phyloP scores from a whole-genome alignment of 1,140 invertebrate genomes.

The Drosophila paulistorum region DNA sequence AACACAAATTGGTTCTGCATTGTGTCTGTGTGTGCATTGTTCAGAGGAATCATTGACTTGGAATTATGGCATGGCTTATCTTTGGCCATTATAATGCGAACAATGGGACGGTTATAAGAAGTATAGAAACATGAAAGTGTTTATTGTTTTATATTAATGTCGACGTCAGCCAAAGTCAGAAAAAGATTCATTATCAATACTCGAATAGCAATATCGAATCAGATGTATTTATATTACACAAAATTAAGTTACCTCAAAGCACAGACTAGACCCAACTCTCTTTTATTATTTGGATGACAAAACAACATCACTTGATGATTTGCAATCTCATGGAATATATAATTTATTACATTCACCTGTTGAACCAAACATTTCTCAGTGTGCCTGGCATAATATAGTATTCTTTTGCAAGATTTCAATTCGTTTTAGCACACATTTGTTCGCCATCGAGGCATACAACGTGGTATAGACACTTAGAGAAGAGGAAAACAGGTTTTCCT shows the following conservation, averaged over 20 bases:
- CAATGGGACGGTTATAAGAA: constrained; percentile 8
- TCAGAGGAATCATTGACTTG: constrained; percentile 23
- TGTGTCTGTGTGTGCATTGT: constrained; percentile 36
- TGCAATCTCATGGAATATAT: constrained; percentile 22
- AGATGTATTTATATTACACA: constrained; percentile 27
- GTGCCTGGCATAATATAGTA: constrained; percentile 11
- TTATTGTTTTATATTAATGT: constrained; percentile 13
- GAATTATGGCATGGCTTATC: constrained; percentile 42
- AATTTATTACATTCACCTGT: constrained; percentile 37
- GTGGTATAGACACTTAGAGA: constrained; percentile 16
- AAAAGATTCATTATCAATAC: not conserved
- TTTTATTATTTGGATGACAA: not conserved
- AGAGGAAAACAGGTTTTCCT: constrained; percentile 41
- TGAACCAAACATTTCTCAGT: constrained; percentile 8
- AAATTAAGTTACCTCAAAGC: constrained; percentile 38
- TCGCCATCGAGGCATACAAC: not conserved
- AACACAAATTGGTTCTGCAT: constrained; percentile 35
- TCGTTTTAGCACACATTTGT: constrained; percentile 20
- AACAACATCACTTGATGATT: constrained; percentile 16
- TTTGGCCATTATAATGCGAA: constrained; percentile 12
- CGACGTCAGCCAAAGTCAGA: constrained; percentile 6
- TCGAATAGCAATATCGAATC: constrained; percentile 26
- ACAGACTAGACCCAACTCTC: not conserved
- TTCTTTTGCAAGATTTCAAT: constrained; percentile 52
- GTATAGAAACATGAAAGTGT: constrained; percentile 14